Percentiles rank a stretch among this genome's conserved stretches.
Conservation (phyloP, 1,140 invertebrate genomes). For the Pissodes strobi region DNA sequence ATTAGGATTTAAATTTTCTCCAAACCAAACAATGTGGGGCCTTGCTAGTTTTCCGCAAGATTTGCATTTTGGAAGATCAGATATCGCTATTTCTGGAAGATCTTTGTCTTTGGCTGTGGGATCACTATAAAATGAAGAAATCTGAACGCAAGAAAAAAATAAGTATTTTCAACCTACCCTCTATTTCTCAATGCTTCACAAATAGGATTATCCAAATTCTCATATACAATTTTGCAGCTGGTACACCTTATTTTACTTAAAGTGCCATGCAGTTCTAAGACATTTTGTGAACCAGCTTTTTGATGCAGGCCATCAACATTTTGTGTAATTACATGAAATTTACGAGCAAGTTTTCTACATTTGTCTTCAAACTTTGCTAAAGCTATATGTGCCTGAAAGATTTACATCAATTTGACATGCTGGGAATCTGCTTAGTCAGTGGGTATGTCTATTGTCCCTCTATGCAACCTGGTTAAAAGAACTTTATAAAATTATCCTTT, state of each 20-base stretch:
- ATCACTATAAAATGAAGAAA: slow-evolving; percentile 37
- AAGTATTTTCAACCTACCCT: slow-evolving; percentile 57
- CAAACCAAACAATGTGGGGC: slow-evolving; percentile 91
- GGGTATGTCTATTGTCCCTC: too few species aligned
- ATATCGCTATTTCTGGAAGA: slow-evolving; percentile 65
- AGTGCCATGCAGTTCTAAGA: slow-evolving; percentile 90
- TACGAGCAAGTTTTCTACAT: slow-evolving; percentile 62
- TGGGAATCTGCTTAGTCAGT: too few species aligned
- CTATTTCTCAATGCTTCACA: slow-evolving; percentile 65
- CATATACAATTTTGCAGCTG: slow-evolving; percentile 70
- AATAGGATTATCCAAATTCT: slow-evolving; percentile 82
- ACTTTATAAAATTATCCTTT: too few species aligned
- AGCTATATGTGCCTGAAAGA: slow-evolving; percentile 75
- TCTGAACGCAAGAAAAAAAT: slow-evolving; percentile 1
- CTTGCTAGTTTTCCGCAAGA: slow-evolving; percentile 77
- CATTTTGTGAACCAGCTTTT: slow-evolving; percentile 77
- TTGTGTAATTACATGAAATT: slow-evolving; percentile 81
- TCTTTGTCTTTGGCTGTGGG: slow-evolving; percentile 54
- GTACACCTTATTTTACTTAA: slow-evolving; percentile 83
- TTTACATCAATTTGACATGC: too few species aligned
- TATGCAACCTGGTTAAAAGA: too few species aligned
- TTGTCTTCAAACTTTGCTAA: slow-evolving; percentile 77
- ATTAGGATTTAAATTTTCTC: slow-evolving; percentile 73
- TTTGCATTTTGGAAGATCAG: slow-evolving; percentile 74
- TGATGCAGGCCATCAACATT: slow-evolving; percentile 91